These are phyloP conservation scores for Campylomormyrus tamandua DNA, from an alignment of 2,113 vertebrate species.

Conservation along the genomic window DNA sequence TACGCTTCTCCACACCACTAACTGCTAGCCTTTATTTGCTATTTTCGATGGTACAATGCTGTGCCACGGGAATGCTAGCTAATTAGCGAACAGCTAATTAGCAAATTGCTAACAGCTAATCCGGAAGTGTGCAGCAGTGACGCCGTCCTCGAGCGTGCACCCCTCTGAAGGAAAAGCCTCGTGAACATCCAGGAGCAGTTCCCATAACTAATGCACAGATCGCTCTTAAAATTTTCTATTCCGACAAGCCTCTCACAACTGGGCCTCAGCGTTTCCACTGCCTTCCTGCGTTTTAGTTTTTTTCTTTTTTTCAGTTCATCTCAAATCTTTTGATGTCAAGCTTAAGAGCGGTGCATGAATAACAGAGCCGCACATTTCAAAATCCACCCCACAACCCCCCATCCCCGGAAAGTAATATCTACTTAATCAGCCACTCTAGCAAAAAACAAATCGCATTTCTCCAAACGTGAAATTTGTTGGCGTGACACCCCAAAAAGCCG, in stretches of 20 bases:
- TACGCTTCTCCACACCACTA: neutral
- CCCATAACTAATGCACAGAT: neutral
- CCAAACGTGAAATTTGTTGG: conserved; percentile 17
- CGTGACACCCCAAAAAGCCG: neutral
- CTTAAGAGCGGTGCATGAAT: conserved; percentile 18
- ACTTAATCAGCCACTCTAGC: conserved; percentile 23
- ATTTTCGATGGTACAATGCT: neutral
- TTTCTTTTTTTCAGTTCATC: neutral
- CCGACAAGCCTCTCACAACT: neutral
- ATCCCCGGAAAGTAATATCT: neutral
- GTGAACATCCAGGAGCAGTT: neutral
- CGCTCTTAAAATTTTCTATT: conserved; percentile 6
- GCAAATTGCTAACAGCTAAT: neutral
- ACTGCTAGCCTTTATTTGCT: neutral
- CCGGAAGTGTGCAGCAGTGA: neutral
- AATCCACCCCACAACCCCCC: neutral
- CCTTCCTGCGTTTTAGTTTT: neutral
- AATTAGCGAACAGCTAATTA: neutral
- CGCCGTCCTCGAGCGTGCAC: neutral
- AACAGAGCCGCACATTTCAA: neutral
- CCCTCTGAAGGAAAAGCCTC: neutral
- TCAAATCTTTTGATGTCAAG: conserved; percentile 15
- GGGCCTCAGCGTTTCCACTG: neutral
- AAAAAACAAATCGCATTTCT: conserved; percentile 24
- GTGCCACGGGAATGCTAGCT: neutral